phyloP scores from a whole-genome alignment of 2,113 vertebrate genomes.

The Neotragus moschatus region DNA sequence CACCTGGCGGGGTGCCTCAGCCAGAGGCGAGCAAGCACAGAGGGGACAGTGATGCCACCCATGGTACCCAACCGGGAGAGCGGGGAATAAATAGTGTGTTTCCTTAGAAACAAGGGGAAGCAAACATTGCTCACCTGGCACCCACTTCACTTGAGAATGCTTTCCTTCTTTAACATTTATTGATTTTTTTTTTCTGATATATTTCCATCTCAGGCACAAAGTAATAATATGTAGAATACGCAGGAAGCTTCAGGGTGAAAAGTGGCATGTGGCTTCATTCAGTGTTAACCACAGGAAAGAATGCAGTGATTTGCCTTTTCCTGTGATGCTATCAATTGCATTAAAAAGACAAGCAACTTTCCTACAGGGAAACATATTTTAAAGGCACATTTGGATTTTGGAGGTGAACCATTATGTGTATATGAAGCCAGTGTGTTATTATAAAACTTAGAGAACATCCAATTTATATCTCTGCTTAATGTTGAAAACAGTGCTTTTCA shows the following conservation, averaged over 20 bases:
- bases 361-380: slow-evolving; percentile 1
- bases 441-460: background rate
- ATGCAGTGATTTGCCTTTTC: slow-evolving; percentile 48
- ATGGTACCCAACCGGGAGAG: background rate
- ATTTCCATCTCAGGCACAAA: background rate
- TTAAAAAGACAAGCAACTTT: slow-evolving; percentile 68
- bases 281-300: slow-evolving; percentile 30
- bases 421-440: background rate
- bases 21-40: background rate
- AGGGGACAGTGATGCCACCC: background rate
- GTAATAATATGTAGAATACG: background rate
- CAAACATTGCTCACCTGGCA: background rate
- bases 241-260: background rate
- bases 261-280: background rate
- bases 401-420: background rate
- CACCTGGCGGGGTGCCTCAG: fast-evolving
- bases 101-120: background rate
- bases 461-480: background rate
- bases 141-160: background rate
- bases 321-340: slow-evolving; percentile 52
- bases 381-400: background rate
- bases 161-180: slow-evolving; percentile 3
- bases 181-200: background rate
- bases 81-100: background rate
- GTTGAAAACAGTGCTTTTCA: slow-evolving; percentile 21